Conservation (phyloP, 2,113 vertebrate genomes). For the Leptocoma aspasia region DNA sequence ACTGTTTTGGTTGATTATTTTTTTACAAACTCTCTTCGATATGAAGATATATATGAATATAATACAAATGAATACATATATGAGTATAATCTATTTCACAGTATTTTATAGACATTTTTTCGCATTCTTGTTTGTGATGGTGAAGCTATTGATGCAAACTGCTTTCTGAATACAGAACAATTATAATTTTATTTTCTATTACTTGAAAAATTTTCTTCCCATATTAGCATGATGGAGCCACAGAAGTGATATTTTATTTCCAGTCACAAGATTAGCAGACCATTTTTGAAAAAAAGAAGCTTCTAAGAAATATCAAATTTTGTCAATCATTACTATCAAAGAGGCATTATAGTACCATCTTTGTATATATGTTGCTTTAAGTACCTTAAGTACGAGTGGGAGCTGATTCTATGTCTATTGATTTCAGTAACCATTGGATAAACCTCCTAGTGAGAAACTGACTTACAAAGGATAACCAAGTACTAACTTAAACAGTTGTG, state of each 20-base stretch:
- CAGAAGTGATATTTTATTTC: not conserved
- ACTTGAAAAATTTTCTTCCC: not conserved
- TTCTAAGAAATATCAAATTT: not conserved
- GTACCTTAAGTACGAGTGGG: not conserved
- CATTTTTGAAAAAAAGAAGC: not conserved
- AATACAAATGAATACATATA: not conserved
- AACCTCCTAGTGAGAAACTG: not conserved
- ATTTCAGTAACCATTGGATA: not conserved
- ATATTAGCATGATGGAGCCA: not conserved
- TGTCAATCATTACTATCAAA: not conserved
- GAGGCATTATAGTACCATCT: not conserved
- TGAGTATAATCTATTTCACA: not conserved
- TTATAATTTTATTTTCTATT: not conserved
- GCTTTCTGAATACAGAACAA: not conserved
- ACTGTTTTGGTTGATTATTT: not conserved
- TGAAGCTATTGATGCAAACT: not conserved
- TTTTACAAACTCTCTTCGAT: accelerated
- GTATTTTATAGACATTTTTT: not conserved
- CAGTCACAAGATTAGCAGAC: not conserved
- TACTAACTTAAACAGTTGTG: not conserved
- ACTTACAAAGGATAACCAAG: not conserved
- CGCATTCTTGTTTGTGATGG: not conserved
- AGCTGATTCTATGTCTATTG: accelerated
- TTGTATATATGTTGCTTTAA: accelerated
- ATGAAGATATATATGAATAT: not conserved